Evolutionary conservation across 1,140 invertebrate genomes (phyloP).

Genomic region (Euglossa dilemma): DNA sequence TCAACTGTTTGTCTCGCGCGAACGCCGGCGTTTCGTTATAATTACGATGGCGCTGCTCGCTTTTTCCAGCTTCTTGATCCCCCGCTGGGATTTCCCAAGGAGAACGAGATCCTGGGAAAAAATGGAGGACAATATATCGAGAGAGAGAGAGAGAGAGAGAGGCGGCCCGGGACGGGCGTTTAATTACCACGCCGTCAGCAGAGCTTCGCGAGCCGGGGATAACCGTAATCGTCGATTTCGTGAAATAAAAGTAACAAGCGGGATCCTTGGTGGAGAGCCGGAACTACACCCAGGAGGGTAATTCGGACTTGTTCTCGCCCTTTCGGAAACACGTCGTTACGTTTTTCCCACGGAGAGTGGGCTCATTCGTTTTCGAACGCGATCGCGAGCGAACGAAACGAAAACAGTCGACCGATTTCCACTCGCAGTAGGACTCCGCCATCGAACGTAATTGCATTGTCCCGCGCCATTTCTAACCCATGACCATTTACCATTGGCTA

Average conservation of each 20-base stretch:
- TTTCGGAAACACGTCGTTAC: slow-evolving; percentile 40
- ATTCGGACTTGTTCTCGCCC: slow-evolving; percentile 28
- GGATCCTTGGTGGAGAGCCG: neutral
- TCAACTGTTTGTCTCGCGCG: neutral
- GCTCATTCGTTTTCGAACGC: neutral
- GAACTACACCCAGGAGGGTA: slow-evolving; percentile 43
- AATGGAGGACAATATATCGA: slow-evolving; percentile 8
- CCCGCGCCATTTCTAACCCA: no score
- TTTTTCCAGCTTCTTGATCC: neutral
- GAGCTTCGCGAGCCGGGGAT: slow-evolving; percentile 28
- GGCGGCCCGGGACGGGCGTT: slow-evolving; percentile 15
- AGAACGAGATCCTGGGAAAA: neutral
- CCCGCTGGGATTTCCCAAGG: neutral
- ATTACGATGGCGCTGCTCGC: neutral
- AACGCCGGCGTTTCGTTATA: neutral
- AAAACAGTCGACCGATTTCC: slow-evolving; percentile 29
- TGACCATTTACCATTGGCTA: no score
- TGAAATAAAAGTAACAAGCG: neutral
- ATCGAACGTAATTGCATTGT: no score
- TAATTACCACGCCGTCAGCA: slow-evolving; percentile 62
- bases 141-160: neutral
- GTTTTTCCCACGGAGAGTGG: neutral
- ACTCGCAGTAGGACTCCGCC: neutral
- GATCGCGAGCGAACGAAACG: neutral
- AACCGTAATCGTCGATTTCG: slow-evolving; percentile 58